These are phyloP conservation scores for Aphodius sticticus DNA, from an alignment of 2,888 invertebrate species.

Conservation along the genomic window DNA sequence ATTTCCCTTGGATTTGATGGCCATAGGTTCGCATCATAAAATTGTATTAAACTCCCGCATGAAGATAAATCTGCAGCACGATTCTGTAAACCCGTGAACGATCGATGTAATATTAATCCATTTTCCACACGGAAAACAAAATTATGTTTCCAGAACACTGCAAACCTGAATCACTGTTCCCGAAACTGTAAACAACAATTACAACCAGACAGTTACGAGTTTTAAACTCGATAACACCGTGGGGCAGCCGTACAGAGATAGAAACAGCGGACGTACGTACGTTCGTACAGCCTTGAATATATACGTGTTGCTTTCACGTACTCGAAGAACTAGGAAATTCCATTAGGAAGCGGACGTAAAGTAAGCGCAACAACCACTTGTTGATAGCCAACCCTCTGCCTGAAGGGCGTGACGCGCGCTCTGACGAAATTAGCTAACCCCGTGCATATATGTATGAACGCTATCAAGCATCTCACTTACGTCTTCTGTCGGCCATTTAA, in stretches of 20 bases:
- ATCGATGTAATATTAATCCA: too few species aligned
- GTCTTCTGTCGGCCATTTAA: background rate
- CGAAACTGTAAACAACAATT: background rate
- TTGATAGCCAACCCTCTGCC: background rate
- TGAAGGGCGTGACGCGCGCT: background rate
- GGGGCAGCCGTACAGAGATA: background rate
- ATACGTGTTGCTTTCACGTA: background rate
- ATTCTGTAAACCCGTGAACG: too few species aligned
- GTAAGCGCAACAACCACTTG: constrained; percentile 17
- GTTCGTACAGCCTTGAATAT: background rate
- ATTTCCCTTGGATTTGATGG: too few species aligned
- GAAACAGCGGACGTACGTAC: background rate
- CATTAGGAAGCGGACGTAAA: constrained; percentile 11
- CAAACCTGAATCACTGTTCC: background rate
- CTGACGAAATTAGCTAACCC: background rate
- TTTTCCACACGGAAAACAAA: background rate
- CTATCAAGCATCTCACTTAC: background rate
- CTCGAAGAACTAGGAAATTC: constrained; percentile 10
- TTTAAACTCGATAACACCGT: background rate
- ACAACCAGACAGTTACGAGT: background rate
- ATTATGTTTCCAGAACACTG: background rate
- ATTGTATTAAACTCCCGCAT: too few species aligned
- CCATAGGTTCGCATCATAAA: too few species aligned
- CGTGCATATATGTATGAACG: background rate
- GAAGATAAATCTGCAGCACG: too few species aligned